Evolutionary conservation across 1,140 invertebrate genomes (phyloP).

Genomic region (Dendroctonus ponderosae): DNA sequence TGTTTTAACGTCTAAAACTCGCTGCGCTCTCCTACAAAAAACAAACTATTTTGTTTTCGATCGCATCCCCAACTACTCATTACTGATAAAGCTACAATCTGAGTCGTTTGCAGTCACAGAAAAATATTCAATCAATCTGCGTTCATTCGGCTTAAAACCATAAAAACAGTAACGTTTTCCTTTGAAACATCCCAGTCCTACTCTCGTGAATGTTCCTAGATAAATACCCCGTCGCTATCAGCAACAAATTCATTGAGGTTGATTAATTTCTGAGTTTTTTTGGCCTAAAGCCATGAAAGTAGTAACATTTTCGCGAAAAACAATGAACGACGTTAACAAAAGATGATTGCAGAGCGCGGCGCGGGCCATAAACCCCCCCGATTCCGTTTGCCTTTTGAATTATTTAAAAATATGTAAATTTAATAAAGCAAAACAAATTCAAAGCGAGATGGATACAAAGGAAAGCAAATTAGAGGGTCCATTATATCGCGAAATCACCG

Average conservation of each 20-base stretch:
- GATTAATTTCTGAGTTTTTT: background rate
- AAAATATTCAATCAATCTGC: too few species aligned
- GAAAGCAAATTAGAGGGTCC: conserved; percentile 29
- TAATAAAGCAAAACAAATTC: conserved; percentile 34
- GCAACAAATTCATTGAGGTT: background rate
- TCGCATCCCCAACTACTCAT: too few species aligned
- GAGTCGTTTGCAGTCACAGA: too few species aligned
- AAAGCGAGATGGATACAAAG: conserved; percentile 24
- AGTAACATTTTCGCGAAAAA: conserved; percentile 11
- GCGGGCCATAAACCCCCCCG: conserved; percentile 3
- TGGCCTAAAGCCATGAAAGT: conserved; percentile 9
- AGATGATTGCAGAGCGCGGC: conserved; percentile 17
- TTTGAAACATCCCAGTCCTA: too few species aligned
- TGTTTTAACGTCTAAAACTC: too few species aligned
- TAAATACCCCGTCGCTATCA: background rate
- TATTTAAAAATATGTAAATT: conserved; percentile 35
- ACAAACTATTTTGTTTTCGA: too few species aligned
- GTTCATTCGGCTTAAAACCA: too few species aligned
- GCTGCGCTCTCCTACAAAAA: too few species aligned
- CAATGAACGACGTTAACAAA: conserved; percentile 17
- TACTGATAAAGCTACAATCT: too few species aligned
- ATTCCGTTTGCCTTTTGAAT: conserved; percentile 32
- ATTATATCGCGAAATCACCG: conserved; percentile 29
- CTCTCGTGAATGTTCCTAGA: too few species aligned
- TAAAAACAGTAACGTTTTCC: too few species aligned